Conservation (phyloP, 2,113 vertebrate genomes). For the Stomatorhinus ivindoensis region DNA sequence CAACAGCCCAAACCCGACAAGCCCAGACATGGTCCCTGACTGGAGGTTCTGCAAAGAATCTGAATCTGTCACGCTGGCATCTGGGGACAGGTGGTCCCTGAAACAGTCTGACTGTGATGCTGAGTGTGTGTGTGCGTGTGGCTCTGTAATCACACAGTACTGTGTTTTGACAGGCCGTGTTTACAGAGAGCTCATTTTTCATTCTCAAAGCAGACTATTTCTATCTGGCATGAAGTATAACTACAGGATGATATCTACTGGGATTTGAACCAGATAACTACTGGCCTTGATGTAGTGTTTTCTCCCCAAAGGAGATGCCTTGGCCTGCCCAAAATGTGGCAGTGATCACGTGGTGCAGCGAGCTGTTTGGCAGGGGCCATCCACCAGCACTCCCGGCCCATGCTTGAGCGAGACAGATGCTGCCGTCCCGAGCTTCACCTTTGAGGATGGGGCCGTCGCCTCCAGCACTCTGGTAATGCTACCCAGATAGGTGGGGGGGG, state of each 20-base stretch:
- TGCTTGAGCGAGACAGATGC: background rate
- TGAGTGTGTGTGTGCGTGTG: background rate
- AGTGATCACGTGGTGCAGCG: constrained; percentile 84
- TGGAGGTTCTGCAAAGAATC: background rate
- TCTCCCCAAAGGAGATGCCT: background rate
- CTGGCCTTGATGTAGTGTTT: background rate
- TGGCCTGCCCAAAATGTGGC: constrained; percentile 73
- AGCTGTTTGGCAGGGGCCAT: constrained; percentile 37
- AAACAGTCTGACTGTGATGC: background rate
- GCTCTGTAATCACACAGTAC: background rate
- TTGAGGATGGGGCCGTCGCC: constrained; percentile 26
- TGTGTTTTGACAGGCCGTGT: background rate
- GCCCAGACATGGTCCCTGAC: background rate
- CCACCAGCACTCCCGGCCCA: constrained; percentile 54
- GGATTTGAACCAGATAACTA: background rate
- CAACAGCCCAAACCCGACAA: background rate
- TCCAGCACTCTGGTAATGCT: constrained; percentile 26
- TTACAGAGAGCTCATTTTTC: background rate
- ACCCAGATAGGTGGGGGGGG: background rate
- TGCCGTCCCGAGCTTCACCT: constrained; percentile 15
- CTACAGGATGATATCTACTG: background rate
- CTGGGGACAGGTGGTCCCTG: background rate
- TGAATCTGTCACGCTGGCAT: background rate
- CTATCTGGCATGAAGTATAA: background rate
- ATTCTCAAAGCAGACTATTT: background rate